Evolutionary conservation across 2,888 invertebrate genomes (phyloP).

Genomic region (Dorcus parallelipipedus): DNA sequence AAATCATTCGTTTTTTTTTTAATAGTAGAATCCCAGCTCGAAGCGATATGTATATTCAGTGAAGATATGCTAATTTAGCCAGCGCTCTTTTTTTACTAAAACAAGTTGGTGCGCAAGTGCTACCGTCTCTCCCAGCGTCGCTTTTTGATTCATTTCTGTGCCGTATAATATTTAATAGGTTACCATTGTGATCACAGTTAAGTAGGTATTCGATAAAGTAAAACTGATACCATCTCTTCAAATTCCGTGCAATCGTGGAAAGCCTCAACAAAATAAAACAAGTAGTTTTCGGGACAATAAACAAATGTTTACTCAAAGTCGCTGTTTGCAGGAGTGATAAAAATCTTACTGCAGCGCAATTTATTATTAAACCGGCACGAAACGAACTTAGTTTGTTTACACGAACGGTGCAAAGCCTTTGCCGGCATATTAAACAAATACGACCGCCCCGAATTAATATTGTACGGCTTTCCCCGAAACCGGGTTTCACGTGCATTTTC

Average conservation of each 20-base stretch:
- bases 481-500: too few relatives aligned
- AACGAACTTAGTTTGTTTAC: too few relatives aligned
- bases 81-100: conserved; percentile 21
- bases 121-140: not conserved
- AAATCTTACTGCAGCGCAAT: too few relatives aligned
- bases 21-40: conserved; percentile 46
- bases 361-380: too few relatives aligned
- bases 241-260: not conserved
- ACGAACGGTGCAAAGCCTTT: too few relatives aligned
- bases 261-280: too few relatives aligned
- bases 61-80: conserved; percentile 40
- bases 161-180: conserved; percentile 9
- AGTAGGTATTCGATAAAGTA: conserved; percentile 34
- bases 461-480: too few relatives aligned
- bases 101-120: conserved; percentile 2
- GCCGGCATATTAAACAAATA: too few relatives aligned
- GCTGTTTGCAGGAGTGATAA: too few relatives aligned
- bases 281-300: too few relatives aligned
- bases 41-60: conserved; percentile 50
- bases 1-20: conserved; percentile 20
- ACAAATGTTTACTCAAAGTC: too few relatives aligned
- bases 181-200: conserved; percentile 42
- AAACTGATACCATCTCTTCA: conserved; percentile 10
- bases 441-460: too few relatives aligned
- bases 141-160: conserved; percentile 5